phyloP scores from a whole-genome alignment of 2,113 vertebrate genomes.

The Menura novaehollandiae region DNA sequence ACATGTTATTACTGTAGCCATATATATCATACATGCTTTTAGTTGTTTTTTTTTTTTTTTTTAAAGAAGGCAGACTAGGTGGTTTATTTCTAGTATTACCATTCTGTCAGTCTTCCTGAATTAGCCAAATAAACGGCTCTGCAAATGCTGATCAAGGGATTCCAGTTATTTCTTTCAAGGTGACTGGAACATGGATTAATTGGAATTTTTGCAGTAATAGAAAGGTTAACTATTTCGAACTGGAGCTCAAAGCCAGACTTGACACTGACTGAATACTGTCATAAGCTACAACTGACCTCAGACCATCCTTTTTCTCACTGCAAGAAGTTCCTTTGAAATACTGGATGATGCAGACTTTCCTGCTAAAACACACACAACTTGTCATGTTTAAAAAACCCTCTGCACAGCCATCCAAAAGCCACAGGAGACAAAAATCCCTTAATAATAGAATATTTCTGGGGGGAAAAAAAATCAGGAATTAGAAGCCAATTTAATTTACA shows the following conservation, averaged over 20 bases:
- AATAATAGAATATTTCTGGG: background rate
- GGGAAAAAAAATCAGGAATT: background rate
- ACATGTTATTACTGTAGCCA: background rate
- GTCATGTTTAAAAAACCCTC: background rate
- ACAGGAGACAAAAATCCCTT: background rate
- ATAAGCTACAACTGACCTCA: background rate
- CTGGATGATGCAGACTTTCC: background rate
- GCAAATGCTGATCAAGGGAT: slow-evolving; percentile 38
- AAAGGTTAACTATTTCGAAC: slow-evolving; percentile 56
- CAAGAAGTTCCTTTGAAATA: background rate
- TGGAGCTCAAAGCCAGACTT: slow-evolving; percentile 1
- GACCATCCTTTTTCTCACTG: background rate
- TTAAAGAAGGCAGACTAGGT: background rate
- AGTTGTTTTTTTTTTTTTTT: background rate
- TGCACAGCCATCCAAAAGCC: background rate
- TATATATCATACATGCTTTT: background rate
- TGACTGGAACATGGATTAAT: slow-evolving; percentile 42
- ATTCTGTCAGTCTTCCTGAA: background rate
- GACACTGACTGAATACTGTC: slow-evolving; percentile 48
- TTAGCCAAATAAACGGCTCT: background rate
- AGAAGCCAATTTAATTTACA: background rate
- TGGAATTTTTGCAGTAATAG: slow-evolving; percentile 27
- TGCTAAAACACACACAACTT: background rate
- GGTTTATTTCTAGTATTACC: background rate
- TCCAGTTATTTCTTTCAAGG: slow-evolving; percentile 31